These are phyloP conservation scores for Hylomyscus alleni DNA, from an alignment of 2,797 vertebrate species.

Conservation along the genomic window DNA sequence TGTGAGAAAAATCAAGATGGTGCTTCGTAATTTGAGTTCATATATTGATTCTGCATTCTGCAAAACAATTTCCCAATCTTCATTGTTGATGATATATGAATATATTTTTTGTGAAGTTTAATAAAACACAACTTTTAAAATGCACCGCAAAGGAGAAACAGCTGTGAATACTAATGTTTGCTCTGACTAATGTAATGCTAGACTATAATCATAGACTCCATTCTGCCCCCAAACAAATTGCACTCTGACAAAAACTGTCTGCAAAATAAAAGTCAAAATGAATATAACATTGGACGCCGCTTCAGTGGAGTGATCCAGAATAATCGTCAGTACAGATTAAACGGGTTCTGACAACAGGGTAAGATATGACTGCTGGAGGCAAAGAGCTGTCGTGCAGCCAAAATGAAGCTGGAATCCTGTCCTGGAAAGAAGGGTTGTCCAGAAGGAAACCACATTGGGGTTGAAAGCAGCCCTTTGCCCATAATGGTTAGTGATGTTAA, in stretches of 20 bases:
- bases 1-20: constrained; percentile 28
- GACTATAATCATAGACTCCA: constrained; percentile 75
- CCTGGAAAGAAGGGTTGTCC: constrained; percentile 67
- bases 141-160: constrained; percentile 75
- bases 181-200: constrained; percentile 72
- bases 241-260: constrained; percentile 78
- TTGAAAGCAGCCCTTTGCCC: constrained; percentile 74
- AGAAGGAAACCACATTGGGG: constrained; percentile 79
- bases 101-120: constrained; percentile 68
- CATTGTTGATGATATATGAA: constrained; percentile 10
- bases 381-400: constrained; percentile 65
- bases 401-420: constrained; percentile 74
- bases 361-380: constrained; percentile 60
- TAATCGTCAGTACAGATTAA: constrained; percentile 78
- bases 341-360: constrained; percentile 64
- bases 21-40: constrained; percentile 43
- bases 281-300: constrained; percentile 61
- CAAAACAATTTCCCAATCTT: constrained; percentile 15
- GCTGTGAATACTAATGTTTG: constrained; percentile 63
- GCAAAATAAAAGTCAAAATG: constrained; percentile 71
- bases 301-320: constrained; percentile 54
- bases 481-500: constrained; percentile 79
- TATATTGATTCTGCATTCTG: not conserved
- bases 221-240: constrained; percentile 79
- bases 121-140: constrained; percentile 76